Percentiles rank a stretch among this genome's conserved stretches.
These are phyloP conservation scores for Catostylus mosaicus DNA, from an alignment of 30 jellyfish, hydroid and myxozoan genomes.

Conservation along the genomic window DNA sequence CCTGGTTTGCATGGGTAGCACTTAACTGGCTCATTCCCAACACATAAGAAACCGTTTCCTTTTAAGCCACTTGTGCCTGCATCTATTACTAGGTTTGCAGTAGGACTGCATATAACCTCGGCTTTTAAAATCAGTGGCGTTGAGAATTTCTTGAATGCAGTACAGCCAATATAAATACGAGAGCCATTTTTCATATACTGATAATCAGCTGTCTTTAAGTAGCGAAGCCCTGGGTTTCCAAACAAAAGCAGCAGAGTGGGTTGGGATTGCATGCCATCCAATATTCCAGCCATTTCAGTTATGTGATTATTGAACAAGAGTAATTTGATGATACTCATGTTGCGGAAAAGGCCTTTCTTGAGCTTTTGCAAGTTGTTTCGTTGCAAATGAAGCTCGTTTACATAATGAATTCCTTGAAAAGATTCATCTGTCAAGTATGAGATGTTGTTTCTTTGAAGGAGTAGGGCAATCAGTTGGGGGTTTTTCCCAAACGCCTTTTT, in stretches of 20 bases:
- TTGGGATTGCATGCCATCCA: not conserved
- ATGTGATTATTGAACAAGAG: constrained; percentile 1
- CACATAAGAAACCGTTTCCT: not conserved
- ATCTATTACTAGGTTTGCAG: not conserved
- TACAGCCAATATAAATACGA: not conserved
- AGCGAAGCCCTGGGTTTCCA: not conserved
- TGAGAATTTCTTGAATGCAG: not conserved
- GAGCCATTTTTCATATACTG: not conserved
- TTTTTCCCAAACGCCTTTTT: not conserved
- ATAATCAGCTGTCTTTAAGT: not conserved
- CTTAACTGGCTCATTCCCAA: not conserved
- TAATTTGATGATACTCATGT: not conserved
- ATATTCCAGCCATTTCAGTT: not conserved
- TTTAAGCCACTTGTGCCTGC: not conserved
- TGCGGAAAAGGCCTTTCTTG: not conserved
- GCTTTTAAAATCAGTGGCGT: not conserved
- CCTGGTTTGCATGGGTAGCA: too few relatives aligned
- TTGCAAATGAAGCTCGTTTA: constrained; percentile 15
- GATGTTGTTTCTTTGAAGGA: not conserved
- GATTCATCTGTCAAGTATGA: not conserved
- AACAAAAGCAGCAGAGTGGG: not conserved
- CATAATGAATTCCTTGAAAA: not conserved
- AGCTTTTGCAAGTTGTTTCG: not conserved
- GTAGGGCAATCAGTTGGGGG: not conserved
- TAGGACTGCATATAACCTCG: not conserved